phyloP scores from a whole-genome alignment of 2,888 invertebrate genomes.

The Noctua pronuba region DNA sequence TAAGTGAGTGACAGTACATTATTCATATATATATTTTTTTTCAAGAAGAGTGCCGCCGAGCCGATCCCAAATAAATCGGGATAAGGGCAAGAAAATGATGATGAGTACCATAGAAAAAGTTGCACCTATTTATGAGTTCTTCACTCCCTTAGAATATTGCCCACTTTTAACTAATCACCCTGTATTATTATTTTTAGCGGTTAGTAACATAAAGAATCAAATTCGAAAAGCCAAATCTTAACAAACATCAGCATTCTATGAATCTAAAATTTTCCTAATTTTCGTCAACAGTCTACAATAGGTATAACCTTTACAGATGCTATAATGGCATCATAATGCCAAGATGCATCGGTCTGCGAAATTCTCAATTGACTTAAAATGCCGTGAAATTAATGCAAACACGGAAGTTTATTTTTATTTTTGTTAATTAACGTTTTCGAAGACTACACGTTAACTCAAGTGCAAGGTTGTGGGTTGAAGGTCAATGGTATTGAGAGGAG shows the following conservation, averaged over 20 bases:
- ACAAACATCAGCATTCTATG: too few species aligned
- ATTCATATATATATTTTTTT: too few species aligned
- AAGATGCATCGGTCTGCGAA: neutral
- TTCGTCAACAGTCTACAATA: conserved; percentile 5
- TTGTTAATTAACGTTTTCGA: conserved; percentile 20
- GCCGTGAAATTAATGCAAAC: conserved; percentile 45
- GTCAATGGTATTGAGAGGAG: neutral
- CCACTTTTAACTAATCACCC: too few species aligned
- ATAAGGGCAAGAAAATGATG: too few species aligned
- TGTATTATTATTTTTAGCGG: too few species aligned
- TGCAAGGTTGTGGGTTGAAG: conserved; percentile 29
- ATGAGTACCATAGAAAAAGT: too few species aligned
- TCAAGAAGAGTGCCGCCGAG: too few species aligned
- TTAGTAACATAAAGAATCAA: neutral
- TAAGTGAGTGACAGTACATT: neutral
- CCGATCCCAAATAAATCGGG: too few species aligned
- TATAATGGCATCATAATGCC: conserved; percentile 12
- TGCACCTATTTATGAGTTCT: too few species aligned
- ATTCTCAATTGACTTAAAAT: conserved; percentile 24
- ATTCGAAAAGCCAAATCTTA: neutral
- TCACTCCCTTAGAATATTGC: too few species aligned
- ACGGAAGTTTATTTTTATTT: conserved; percentile 49
- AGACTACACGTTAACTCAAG: conserved; percentile 32
- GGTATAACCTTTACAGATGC: neutral
- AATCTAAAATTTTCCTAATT: neutral